Base-by-base conservation (phyloP, 2,888 invertebrate species). In the Leptarthrus brevirostris region DNA sequence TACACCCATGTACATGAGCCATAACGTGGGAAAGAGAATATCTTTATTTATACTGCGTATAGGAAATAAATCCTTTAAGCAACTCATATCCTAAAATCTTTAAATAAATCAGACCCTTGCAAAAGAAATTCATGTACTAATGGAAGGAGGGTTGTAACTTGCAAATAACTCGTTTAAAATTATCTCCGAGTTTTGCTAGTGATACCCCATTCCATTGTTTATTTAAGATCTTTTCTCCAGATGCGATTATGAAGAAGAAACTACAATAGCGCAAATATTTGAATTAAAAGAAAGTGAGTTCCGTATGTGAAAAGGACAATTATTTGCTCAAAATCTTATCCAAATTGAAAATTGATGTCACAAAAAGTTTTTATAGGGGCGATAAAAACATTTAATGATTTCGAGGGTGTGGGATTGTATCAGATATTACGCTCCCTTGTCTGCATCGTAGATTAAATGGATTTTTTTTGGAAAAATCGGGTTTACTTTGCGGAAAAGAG, bases 301-400 rank as follows among this genome's bases (percentile, higher is more conserved):
- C 66, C 47, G 44, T 36, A n/a, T 66, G 54, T 52, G 10, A 73
- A 75, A 73, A 74, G 75, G 71, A 71, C 72, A 73, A 72, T 64
- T 75, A 75, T 75, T 75, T 75, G 70, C 74, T 34, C 34, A 74
- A 74, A 71, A 56, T 53, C 75, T 75, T 75, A 74, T 72, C 71
- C 73, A 75, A 75, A 75, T 75, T 75, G 74, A 74, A 58, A 74
- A 75, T 56, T 74, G 74, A 75, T 75, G 75, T 75, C 73, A 36
- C 44, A 16, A 24, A 20, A 72, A 74, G 12, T 52, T 14, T 20
- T 40, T 54, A 3, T 12, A 18, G 14, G 36, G 26, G 24, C 8
- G 3, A 8, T 8, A 30, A 5, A 30, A 5, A 8, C 8, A 8
- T 30, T 3, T 30, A n/a, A 30, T 30, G 8, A 5, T 30, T 30